Percentiles rank a stretch among this genome's conserved stretches.
These are phyloP conservation scores for Monopis laevigella DNA, from an alignment of 2,888 invertebrate genomes.

Conservation along the genomic window DNA sequence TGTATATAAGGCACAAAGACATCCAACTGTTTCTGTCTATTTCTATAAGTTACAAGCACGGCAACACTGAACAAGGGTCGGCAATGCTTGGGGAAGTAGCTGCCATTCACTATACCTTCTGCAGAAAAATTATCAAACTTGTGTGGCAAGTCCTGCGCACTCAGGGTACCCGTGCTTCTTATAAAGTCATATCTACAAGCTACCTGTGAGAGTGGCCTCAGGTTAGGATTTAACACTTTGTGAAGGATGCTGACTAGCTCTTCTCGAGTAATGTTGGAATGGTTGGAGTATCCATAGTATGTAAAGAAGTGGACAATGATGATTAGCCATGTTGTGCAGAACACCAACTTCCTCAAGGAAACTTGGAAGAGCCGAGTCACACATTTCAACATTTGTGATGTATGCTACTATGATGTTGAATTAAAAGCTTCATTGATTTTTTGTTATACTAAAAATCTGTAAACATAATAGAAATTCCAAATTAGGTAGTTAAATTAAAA, in stretches of 20 bases:
- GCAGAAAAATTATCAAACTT: slow-evolving; percentile 27
- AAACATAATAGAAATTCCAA: too few relatives aligned
- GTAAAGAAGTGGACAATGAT: slow-evolving; percentile 31
- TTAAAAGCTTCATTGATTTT: too few relatives aligned
- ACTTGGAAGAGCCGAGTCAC: slow-evolving; percentile 29
- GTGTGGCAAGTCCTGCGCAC: slow-evolving; percentile 29
- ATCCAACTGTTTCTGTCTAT: slow-evolving; percentile 78
- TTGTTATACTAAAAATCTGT: too few relatives aligned
- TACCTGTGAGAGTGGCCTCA: slow-evolving; percentile 24
- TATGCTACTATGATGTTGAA: too few relatives aligned
- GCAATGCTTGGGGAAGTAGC: slow-evolving; percentile 37
- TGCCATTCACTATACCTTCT: slow-evolving; percentile 14
- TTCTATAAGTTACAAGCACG: slow-evolving; percentile 81
- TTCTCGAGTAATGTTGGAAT: slow-evolving; percentile 27
- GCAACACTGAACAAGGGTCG: slow-evolving; percentile 72
- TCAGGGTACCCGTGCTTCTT: slow-evolving; percentile 25
- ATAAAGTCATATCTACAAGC: slow-evolving; percentile 44
- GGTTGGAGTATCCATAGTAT: slow-evolving; percentile 32
- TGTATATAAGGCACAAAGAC: slow-evolving; percentile 88
- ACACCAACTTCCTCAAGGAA: slow-evolving; percentile 28
- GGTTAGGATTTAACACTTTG: slow-evolving; percentile 27
- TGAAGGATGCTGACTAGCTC: slow-evolving; percentile 29
- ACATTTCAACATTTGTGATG: too few relatives aligned
- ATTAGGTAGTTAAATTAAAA: too few relatives aligned
- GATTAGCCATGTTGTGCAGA: slow-evolving; percentile 25